Conservation (phyloP, 2,888 invertebrate genomes). For the Caenorhabditis zanzibari region DNA sequence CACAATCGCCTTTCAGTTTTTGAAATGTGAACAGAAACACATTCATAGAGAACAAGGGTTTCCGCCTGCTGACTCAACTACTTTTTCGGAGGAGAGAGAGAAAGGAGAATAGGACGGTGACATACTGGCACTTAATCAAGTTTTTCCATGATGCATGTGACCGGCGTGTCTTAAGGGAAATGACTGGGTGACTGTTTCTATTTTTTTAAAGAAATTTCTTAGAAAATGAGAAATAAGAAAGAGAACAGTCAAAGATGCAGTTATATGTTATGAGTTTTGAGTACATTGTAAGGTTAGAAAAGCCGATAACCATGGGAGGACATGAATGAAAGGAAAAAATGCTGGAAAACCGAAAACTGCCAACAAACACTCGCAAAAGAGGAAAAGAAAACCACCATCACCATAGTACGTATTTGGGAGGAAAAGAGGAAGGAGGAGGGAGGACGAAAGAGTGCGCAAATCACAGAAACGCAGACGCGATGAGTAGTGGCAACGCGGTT, state of each 20-base stretch:
- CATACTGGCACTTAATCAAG: slow-evolving; percentile 33
- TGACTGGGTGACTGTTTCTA: not conserved
- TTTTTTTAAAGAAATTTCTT: too few relatives aligned
- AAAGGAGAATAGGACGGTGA: not conserved
- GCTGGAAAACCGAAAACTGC: not conserved
- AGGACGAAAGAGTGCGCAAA: not conserved
- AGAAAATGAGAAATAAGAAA: not conserved
- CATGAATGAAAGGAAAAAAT: too few relatives aligned
- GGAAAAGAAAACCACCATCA: slow-evolving; percentile 12
- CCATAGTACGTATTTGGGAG: slow-evolving; percentile 15
- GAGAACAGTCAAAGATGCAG: too few relatives aligned
- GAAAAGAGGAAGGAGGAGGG: not conserved
- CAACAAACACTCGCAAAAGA: not conserved
- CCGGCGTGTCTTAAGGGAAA: slow-evolving; percentile 11
- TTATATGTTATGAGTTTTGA: too few relatives aligned
- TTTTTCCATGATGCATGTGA: slow-evolving; percentile 34
- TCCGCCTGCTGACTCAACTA: slow-evolving; percentile 25
- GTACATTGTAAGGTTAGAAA: too few relatives aligned
- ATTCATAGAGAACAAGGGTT: slow-evolving; percentile 3
- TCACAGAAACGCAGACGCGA: slow-evolving; percentile 28
- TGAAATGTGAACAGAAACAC: too few relatives aligned
- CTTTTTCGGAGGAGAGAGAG: not conserved
- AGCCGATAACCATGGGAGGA: too few relatives aligned
- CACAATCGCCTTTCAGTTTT: too few relatives aligned
- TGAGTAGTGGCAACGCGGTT: slow-evolving; percentile 15